These are phyloP conservation scores for Nothura maculosa DNA, from an alignment of 2,797 vertebrate species.

Conservation along the genomic window DNA sequence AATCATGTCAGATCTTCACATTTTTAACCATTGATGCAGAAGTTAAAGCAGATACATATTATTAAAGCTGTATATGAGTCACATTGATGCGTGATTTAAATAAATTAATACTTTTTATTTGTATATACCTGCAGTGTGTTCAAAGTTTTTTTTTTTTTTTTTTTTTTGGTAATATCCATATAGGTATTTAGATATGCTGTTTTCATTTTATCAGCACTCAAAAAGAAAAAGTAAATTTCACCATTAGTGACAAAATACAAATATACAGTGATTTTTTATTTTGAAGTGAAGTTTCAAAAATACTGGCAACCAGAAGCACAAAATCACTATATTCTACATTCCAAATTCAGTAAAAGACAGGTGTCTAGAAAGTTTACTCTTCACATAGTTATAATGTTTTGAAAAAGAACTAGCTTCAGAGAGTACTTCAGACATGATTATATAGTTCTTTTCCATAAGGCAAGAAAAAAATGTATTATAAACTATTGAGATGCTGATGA, in stretches of 20 bases:
- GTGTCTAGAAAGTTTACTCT: neutral
- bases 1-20: neutral
- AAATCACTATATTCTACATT: neutral
- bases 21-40: neutral
- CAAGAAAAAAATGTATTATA: neutral
- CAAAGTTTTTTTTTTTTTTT: neutral
- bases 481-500: neutral
- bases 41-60: neutral
- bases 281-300: neutral
- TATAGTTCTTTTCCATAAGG: neutral
- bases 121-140: fast-evolving
- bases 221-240: neutral
- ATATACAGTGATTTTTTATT: neutral
- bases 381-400: neutral
- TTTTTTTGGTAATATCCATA: neutral
- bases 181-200: neutral
- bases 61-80: neutral
- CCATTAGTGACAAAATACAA: neutral
- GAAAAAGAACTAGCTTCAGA: neutral
- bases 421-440: neutral
- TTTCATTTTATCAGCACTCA: neutral
- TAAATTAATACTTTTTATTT: fast-evolving
- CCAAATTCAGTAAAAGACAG: neutral
- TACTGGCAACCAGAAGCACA: neutral
- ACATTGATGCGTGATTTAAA: neutral